phyloP scores from a whole-genome alignment of 2,888 invertebrate genomes.

The Lasius fuliginosus region DNA sequence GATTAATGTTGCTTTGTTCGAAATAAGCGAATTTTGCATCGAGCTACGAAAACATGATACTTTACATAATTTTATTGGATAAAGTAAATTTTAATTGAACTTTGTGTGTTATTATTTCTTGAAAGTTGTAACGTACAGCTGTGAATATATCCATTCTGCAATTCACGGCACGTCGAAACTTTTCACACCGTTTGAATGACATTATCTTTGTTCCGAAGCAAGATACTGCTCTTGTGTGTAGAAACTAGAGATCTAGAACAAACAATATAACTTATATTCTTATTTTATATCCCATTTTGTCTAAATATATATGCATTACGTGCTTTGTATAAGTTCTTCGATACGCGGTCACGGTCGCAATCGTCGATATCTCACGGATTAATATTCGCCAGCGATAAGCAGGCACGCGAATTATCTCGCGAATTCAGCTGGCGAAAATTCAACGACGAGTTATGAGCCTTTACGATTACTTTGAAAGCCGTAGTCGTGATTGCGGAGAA shows the following conservation, averaged over 20 bases:
- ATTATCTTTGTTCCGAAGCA: neutral
- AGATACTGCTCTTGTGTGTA: neutral
- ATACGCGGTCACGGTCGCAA: conserved; percentile 49
- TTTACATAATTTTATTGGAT: neutral
- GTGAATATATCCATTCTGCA: neutral
- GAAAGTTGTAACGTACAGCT: neutral
- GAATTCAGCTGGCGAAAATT: conserved; percentile 54
- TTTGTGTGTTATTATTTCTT: neutral
- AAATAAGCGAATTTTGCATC: neutral
- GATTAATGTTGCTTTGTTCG: neutral
- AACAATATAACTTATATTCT: neutral
- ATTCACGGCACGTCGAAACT: neutral
- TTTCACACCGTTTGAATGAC: conserved; percentile 12
- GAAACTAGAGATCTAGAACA: conserved; percentile 6
- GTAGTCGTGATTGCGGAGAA: neutral
- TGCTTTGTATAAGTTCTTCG: conserved; percentile 59
- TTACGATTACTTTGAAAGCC: conserved; percentile 22
- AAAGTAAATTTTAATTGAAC: neutral
- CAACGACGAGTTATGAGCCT: conserved; percentile 22
- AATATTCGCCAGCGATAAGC: conserved; percentile 53
- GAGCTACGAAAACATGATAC: neutral
- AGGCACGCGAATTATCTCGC: conserved; percentile 36
- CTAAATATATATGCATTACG: conserved; percentile 42
- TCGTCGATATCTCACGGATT: conserved; percentile 68
- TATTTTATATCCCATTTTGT: neutral